A percentile compares a stretch with the other conserved stretches of the same genome.
Evolutionary conservation across 2,888 invertebrate species (phyloP).

Genomic region (Baronia brevicornis): DNA sequence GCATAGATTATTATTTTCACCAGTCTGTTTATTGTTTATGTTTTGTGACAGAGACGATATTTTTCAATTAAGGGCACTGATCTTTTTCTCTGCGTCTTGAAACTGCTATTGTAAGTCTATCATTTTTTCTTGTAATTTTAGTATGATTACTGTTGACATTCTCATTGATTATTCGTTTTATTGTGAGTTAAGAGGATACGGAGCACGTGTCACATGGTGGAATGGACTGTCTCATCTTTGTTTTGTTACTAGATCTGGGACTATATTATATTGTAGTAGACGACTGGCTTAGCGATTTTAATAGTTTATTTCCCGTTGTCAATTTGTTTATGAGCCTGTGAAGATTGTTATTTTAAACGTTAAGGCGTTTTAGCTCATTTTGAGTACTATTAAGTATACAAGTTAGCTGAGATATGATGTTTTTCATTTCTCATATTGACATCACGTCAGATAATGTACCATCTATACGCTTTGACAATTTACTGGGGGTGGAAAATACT

Average conservation of each 20-base stretch:
- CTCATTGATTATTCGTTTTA: not conserved
- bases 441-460: not conserved
- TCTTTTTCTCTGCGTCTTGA: not conserved
- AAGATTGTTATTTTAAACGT: not conserved
- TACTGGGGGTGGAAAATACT: not conserved
- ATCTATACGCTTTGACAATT: not conserved
- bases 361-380: constrained; percentile 1
- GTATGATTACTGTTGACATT: not conserved
- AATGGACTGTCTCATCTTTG: not conserved
- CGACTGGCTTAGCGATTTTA: constrained; percentile 1
- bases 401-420: not conserved
- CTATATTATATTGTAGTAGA: not conserved
- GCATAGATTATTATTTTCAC: not conserved
- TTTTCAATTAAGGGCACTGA: not conserved
- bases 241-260: not conserved
- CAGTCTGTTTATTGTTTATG: not conserved
- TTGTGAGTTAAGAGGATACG: not conserved
- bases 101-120: not conserved
- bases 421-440: not conserved
- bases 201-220: no score
- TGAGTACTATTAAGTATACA: not conserved
- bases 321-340: not conserved
- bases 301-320: constrained; percentile 1
- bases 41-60: not conserved
- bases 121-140: not conserved